Conservation (phyloP, 92 coral and sea anemone species). For the Hydrozoanthus gracilis region DNA sequence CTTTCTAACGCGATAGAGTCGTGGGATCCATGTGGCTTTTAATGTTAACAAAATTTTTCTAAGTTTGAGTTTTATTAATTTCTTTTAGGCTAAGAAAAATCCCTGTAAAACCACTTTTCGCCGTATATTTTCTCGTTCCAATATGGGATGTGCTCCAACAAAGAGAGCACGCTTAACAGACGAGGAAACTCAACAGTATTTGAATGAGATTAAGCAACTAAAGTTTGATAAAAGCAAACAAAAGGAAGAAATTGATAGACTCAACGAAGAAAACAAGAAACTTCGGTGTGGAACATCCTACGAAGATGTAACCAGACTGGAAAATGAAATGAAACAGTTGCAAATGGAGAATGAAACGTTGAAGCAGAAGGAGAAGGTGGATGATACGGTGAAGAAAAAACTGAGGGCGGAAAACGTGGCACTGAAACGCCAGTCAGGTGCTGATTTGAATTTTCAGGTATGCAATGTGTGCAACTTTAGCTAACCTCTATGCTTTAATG, state of each 20-base stretch:
- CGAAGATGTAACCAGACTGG: conserved; percentile 16
- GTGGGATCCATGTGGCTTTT: no score
- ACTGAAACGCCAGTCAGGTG: neutral
- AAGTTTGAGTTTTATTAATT: neutral
- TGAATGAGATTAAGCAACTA: conserved; percentile 29
- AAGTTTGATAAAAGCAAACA: neutral
- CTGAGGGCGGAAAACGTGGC: conserved; percentile 27
- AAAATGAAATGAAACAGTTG: conserved; percentile 31
- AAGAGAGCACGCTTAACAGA: conserved; percentile 1
- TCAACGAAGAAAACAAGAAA: conserved; percentile 34
- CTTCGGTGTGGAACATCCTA: conserved; percentile 27
- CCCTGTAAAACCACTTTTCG: neutral
- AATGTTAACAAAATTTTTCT: no score
- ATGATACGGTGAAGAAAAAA: neutral
- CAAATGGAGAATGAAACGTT: conserved; percentile 10
- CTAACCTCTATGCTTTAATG: neutral
- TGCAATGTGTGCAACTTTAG: neutral
- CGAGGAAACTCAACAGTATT: neutral
- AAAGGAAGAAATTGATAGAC: conserved; percentile 19
- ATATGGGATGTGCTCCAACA: conserved; percentile 38
- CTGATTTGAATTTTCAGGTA: neutral
- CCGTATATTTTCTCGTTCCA: neutral
- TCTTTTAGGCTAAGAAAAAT: neutral
- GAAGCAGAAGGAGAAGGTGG: neutral
- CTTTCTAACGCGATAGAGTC: no score